Evolutionary conservation across 2,888 invertebrate species (phyloP), one percentile per base, ranked within the genome.

Genomic region (Drosophila mulleri): DNA sequence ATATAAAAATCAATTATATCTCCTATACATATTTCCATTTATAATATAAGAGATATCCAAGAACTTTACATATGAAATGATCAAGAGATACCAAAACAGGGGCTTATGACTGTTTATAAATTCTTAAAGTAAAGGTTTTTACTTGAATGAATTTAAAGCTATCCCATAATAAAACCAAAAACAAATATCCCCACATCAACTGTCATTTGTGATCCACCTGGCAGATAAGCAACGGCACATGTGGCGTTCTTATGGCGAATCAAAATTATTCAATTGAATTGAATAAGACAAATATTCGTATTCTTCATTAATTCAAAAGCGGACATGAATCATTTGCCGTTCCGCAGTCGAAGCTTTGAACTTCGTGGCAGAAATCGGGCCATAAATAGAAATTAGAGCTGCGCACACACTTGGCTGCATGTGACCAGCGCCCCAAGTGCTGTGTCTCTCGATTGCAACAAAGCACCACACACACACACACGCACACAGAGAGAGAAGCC

Each of bases 361-460:
- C 53, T 41, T 9, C 26, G 45, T 39, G 37, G n/a, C 45, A 29
- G 35, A 72, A 37, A 42, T 48, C 37, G n/a, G n/a, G 20, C 56
- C 52, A 77, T 32, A 80, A 78, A 78, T 68, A 77, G 67, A 56
- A 78, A 63, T 41, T 45, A 16, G 54, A 77, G 77, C 67, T 64
- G 66, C 58, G 62, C 29, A 76, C 76, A 80, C 71, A 45, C 60
- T 75, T 16, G 64, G 48, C 77, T 62, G 72, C 78, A 78, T 78
- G 78, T 78, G 78, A 78, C 72, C 59, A 45, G 42, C 11, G 20
- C n/a, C 11, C 29, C 23, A 48, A 60, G 14, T 9, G 67, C 37
- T 26, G 29, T 39, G 48, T 45, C 20, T 20, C 20, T 23, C 41
- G 41, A 23, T 44, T 48, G 26, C 41, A 52, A 23, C 35, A 5